These are phyloP conservation scores for Sinonovacula constricta DNA, from an alignment of 1,140 invertebrate genomes.

Conservation along the genomic window DNA sequence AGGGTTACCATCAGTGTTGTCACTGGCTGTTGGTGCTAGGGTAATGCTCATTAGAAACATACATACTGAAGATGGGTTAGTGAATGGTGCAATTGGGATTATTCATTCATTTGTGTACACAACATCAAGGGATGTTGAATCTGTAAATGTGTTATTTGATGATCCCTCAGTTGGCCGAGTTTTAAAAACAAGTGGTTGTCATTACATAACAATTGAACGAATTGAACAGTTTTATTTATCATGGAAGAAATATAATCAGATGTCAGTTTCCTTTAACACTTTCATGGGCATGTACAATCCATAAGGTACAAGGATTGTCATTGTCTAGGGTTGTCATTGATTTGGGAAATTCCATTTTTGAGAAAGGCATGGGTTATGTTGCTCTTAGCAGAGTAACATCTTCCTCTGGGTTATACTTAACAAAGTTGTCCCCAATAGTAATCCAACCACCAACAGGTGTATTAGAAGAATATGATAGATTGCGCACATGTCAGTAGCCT, in stretches of 20 bases:
- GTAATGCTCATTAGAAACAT: slow-evolving; percentile 44
- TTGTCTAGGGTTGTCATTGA: slow-evolving; percentile 42
- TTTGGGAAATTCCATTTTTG: slow-evolving; percentile 47
- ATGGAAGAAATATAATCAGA: slow-evolving; percentile 31
- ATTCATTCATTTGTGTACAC: slow-evolving; percentile 16
- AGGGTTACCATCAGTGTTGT: not conserved
- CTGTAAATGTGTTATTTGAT: slow-evolving; percentile 40
- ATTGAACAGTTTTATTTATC: slow-evolving; percentile 27
- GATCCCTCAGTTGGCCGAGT: slow-evolving; percentile 10
- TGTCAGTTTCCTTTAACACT: slow-evolving; percentile 55
- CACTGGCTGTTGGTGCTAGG: slow-evolving; percentile 2
- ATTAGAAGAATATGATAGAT: slow-evolving; percentile 1
- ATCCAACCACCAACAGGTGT: slow-evolving; percentile 16
- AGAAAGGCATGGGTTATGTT: slow-evolving; percentile 56
- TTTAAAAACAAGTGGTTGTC: slow-evolving; percentile 2
- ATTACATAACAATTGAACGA: slow-evolving; percentile 26
- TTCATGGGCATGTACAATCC: slow-evolving; percentile 51
- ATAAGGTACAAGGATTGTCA: slow-evolving; percentile 57
- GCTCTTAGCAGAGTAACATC: slow-evolving; percentile 47
- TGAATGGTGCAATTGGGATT: slow-evolving; percentile 37
- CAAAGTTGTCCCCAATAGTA: slow-evolving; percentile 15
- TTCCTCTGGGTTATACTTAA: slow-evolving; percentile 34
- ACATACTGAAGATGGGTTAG: slow-evolving; percentile 21
- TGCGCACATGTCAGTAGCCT: slow-evolving; percentile 8
- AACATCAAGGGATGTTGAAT: not conserved